These are phyloP conservation scores for Erebia ligea DNA, from an alignment of 2,888 invertebrate genomes.

Conservation along the genomic window DNA sequence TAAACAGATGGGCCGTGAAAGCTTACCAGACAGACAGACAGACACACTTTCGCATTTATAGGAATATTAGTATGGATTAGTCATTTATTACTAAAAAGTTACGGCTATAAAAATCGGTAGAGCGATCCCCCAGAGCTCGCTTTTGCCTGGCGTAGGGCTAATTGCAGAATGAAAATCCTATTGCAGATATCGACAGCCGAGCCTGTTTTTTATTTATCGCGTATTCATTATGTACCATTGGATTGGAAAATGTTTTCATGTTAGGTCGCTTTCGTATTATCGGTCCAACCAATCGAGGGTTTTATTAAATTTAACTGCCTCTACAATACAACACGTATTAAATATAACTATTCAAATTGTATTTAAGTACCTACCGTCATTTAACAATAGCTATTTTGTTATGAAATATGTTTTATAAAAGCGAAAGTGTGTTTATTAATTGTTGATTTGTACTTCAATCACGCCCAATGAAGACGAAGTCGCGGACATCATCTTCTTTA, in stretches of 20 bases:
- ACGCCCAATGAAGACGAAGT: no score
- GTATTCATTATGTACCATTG: conserved; percentile 35
- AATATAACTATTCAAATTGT: background rate
- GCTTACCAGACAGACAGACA: no score
- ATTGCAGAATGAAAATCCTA: conserved; percentile 56
- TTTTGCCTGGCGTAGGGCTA: conserved; percentile 43
- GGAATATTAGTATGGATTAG: no score
- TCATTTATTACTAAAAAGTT: conserved; percentile 2
- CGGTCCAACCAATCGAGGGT: conserved; percentile 5
- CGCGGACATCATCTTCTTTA: no score
- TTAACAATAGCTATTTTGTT: background rate
- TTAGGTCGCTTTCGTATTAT: conserved; percentile 32
- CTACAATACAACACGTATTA: background rate
- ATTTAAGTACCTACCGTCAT: background rate
- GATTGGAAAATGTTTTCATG: conserved; percentile 36
- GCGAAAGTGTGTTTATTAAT: no score
- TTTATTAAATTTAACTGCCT: conserved; percentile 8
- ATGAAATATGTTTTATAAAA: no score
- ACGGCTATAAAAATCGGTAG: background rate
- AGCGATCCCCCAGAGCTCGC: conserved; percentile 27
- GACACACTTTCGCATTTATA: no score
- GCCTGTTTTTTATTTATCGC: conserved; percentile 29
- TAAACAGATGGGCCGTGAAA: no score
- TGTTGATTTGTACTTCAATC: no score
- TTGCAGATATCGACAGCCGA: conserved; percentile 43